Base-by-base conservation (phyloP, 2,888 invertebrate genomes). In the Melipona beecheii region DNA sequence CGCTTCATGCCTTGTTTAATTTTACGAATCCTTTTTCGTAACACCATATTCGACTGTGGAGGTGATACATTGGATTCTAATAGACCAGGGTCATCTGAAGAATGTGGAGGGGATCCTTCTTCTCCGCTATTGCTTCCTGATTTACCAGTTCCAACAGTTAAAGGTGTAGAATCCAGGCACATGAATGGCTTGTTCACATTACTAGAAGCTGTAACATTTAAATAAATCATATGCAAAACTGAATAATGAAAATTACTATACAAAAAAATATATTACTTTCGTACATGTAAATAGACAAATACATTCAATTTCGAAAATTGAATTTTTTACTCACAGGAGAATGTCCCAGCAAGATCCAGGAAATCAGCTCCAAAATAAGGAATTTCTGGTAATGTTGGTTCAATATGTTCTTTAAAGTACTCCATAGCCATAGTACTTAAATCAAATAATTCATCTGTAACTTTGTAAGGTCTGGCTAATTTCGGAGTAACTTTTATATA, bases 351-450 rank as follows among this genome's bases (percentile, higher is more conserved):
- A 88, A 97, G 96, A 93, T 97, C 97, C 92, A 97, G 96, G 94
- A 98, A 98, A 94, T 98, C 97, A 73, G 97, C 96, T 89, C 97
- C 97, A 94, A 98, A 98, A 94, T 97, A 98, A 70, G 97, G 97
- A 87, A 98, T 97, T 95, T 98, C 98, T 58, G 98, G 98, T 92
- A 98, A 95, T 89, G 97, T 97, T 13, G 98, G 98, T 94, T 98
- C 98, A 93, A 99, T 98, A 92, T 97, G 97, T 94, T 99, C 98
- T 94, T 98, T 98, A 95, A 99, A 99, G 95, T 98, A 98, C 95
- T 99, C 99, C 98, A 99, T 98, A 56, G 99, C 99, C 99, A 99
- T 99, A 60, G 98, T 98, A 60, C 98, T 98, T 86, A 99, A 96
- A 95, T 99, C 99, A 95, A 98, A 98, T 79, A 99, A 95, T 94